phyloP scores from a whole-genome alignment of 2,888 invertebrate genomes.

The Tetrapedia diversipes region DNA sequence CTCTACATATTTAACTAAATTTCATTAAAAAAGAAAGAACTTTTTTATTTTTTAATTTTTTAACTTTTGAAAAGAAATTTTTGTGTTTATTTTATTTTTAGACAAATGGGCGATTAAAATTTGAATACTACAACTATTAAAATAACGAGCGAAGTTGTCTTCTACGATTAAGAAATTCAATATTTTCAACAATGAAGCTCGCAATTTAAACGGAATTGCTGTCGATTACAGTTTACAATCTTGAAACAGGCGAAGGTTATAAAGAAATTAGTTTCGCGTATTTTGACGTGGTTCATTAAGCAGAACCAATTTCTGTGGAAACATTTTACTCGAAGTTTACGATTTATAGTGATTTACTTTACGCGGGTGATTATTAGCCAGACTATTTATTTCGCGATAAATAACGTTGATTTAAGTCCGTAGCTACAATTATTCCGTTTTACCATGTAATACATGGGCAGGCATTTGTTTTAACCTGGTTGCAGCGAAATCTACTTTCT shows the following conservation, averaged over 20 bases:
- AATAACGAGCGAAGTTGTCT: no score
- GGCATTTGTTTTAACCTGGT: background rate
- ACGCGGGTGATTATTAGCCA: background rate
- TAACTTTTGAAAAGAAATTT: no score
- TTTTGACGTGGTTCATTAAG: background rate
- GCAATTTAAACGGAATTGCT: no score
- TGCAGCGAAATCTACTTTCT: constrained; percentile 6
- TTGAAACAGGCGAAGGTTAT: background rate
- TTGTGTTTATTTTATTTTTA: no score
- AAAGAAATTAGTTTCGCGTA: background rate
- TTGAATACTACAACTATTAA: no score
- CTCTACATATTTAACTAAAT: no score
- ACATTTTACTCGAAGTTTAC: background rate
- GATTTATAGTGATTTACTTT: background rate
- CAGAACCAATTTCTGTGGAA: background rate
- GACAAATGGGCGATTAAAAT: no score
- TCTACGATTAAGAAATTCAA: no score
- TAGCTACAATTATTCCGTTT: background rate
- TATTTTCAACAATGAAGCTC: no score
- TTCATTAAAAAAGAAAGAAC: no score
- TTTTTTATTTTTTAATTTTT: no score
- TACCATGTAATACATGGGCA: constrained; percentile 5
- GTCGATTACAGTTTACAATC: no score
- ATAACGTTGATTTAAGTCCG: background rate
- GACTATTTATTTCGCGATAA: background rate